A percentile compares a stretch with the other conserved stretches of the same genome.
Evolutionary conservation across 2,113 vertebrate species (phyloP).

Genomic region (Hemiprocne comata): DNA sequence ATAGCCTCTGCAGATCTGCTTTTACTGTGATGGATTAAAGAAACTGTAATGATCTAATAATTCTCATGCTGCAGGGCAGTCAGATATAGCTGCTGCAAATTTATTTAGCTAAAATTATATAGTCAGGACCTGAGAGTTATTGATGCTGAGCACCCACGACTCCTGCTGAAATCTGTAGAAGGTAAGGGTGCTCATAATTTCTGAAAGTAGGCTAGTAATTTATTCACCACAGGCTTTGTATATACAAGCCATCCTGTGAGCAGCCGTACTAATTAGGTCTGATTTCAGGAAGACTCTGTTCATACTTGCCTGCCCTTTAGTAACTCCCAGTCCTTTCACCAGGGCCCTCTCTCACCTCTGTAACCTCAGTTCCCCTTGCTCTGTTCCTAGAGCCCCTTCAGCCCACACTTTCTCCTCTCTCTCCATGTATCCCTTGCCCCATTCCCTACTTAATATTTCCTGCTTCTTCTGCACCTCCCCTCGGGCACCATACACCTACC

Average conservation of each 20-base stretch:
- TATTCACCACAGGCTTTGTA: not conserved
- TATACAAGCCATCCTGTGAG: not conserved
- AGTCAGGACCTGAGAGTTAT: not conserved
- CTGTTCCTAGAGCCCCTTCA: not conserved
- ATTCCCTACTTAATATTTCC: not conserved
- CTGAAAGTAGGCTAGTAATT: not conserved
- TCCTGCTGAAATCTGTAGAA: not conserved
- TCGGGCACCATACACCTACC: not conserved
- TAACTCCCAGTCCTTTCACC: not conserved
- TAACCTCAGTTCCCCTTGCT: not conserved
- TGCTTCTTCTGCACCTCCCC: not conserved
- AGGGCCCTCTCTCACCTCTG: not conserved
- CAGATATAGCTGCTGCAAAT: not conserved
- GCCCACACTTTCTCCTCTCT: not conserved
- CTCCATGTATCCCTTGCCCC: not conserved
- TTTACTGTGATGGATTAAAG: constrained; percentile 20
- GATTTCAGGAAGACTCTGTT: not conserved
- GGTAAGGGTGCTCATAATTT: not conserved
- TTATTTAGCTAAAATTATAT: not conserved
- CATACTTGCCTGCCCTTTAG: not conserved
- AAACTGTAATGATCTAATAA: constrained; percentile 33
- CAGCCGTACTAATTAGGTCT: not conserved
- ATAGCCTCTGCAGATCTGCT: not conserved
- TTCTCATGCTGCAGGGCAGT: constrained; percentile 3
- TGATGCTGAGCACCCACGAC: not conserved